Base-by-base conservation (phyloP, 2,113 vertebrate genomes). In the Limnothrissa miodon region DNA sequence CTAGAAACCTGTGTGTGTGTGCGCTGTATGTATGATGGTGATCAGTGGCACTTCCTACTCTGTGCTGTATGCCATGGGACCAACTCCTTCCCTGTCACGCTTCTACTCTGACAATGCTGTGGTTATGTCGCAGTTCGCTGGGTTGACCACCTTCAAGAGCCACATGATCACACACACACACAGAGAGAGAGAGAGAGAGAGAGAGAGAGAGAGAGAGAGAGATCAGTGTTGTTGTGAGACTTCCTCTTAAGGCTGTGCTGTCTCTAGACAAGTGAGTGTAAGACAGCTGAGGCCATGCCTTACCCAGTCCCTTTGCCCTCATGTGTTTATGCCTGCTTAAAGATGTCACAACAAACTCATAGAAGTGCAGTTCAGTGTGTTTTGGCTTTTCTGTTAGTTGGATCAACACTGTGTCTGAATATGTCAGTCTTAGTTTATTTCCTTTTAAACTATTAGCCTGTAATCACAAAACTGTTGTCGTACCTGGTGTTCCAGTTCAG, bases 11-110 rank as follows among this genome's bases (percentile, higher is more conserved):
- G 56, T 62, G 23, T 62, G 56, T 62, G 56, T 62, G 56, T 80
- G 79, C 83, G 78, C n/a, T 1, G 70, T 51, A 56, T 46, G 83
- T 59, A 79, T 62, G 81, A 33, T 1, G 2, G 25, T 29, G 59
- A 25, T 70, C 29, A 36, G 33, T 15, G 66, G 2, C 66, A 56
- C 17, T 56, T 56, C 53, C 53, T 56, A 56, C 1, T 56, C 66
- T 33, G n/a, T 11, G 66, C 66, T 33, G 36, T 11, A 15, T 9
- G 9, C 62, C n/a, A 11, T n/a, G n/a, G n/a, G n/a, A n/a, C n/a
- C n/a, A n/a, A n/a, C 25, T 74, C 1, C 66, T 74, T 74, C 66
- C 66, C 66, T 74, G 13, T 74, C 29, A 15, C 66, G 36, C 9
- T 74, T 74, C 66, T 74, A 33, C 66, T 74, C 66, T 74, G 59